Evolutionary conservation across 1,140 invertebrate species (phyloP), one percentile per base, ranked within the genome.

Genomic region (Drosophila chauvacae): DNA sequence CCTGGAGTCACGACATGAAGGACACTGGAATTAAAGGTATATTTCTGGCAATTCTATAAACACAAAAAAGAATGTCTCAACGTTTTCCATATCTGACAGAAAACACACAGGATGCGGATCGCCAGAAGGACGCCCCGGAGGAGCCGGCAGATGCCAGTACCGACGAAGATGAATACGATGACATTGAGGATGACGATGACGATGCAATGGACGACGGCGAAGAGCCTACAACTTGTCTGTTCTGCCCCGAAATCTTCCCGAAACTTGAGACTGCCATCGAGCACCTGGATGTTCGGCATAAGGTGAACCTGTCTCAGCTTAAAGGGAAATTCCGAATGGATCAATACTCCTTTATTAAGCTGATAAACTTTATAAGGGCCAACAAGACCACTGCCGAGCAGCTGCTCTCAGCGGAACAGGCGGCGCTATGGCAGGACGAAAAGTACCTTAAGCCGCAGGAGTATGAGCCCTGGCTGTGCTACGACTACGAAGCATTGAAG

Each of bases 391-490:
- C 80, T n/a, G 93, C 94, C 39, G 91, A 95, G 44, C 93, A 94
- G 26, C 91, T 97, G 14, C 94, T 94, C 42, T 92, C 92, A 14
- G 81, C 93, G 6, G 90, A 93, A 26, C 90, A 93, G 60, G 92
- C 94, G 13, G 92, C 94, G 13, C 16, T 65, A 1, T 97, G 96
- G 96, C 94, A 95, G 73, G 97, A 98, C 84, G 95, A 95, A 53
- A 92, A 93, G 41, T 98, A 96, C 92, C 94, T 98, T 65, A 95
- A 95, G 90, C 97, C 98, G 7, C 94, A 95, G 39, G 94, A 95
- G 64, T 96, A 97, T 87, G 97, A 98, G 93, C 94, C 95, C 18
- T 96, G 97, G 95, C 93, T 98, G 47, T 97, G 96, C 95, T 96
- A 95, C 93, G 97, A 91, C 62, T 92, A 86, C 30, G 85, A 92